Percentiles rank a stretch among this genome's conserved stretches.
phyloP scores from a whole-genome alignment of 2,888 invertebrate species.

The Drosophila longiperda region DNA sequence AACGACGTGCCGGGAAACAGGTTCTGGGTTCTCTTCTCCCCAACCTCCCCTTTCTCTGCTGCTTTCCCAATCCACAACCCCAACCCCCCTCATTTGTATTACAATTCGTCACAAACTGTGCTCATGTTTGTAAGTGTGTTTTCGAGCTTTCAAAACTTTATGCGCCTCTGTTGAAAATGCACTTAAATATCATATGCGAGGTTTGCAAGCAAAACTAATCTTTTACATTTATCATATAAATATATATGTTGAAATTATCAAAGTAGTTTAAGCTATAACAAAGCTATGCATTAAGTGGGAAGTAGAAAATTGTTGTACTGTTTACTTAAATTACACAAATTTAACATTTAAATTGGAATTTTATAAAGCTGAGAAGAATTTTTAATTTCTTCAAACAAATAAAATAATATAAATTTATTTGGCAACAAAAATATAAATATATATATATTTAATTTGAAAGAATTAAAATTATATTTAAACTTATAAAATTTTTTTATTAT shows the following conservation, averaged over 20 bases:
- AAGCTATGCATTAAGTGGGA: neutral
- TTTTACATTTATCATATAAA: neutral
- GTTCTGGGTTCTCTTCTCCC: constrained; percentile 36
- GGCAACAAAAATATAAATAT: neutral
- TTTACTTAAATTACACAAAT: neutral
- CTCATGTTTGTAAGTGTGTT: constrained; percentile 7
- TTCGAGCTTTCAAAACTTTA: constrained; percentile 55
- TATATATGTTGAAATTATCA: neutral
- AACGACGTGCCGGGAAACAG: constrained; percentile 79
- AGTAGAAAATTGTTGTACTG: neutral
- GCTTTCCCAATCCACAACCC: neutral
- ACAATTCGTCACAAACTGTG: constrained; percentile 73
- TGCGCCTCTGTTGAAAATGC: constrained; percentile 60
- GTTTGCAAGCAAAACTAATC: constrained; percentile 24
- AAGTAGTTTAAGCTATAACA: neutral
- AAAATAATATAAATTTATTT: neutral
- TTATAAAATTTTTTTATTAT: too few relatives aligned
- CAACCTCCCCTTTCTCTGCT: too few relatives aligned
- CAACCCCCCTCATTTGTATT: constrained; percentile 69
- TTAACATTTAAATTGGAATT: neutral
- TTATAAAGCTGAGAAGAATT: neutral
- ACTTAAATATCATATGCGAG: constrained; percentile 57
- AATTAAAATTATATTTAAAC: too few relatives aligned
- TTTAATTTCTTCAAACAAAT: neutral
- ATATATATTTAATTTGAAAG: neutral